phyloP scores from a whole-genome alignment of 2,797 vertebrate genomes.

The Telmatherina bonti region DNA sequence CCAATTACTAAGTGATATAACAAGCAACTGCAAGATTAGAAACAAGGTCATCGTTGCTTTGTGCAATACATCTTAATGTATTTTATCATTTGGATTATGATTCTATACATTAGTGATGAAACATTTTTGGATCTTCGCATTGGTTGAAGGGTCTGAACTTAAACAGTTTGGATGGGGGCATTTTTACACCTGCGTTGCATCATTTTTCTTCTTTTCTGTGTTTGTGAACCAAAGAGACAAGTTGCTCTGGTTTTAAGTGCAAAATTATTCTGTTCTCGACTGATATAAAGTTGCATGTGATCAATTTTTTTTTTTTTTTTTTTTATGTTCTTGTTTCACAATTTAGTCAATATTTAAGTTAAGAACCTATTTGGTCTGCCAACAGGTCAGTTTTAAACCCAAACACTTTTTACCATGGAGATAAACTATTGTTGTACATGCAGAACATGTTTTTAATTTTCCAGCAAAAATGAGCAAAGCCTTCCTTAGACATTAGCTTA shows the following conservation, averaged over 20 bases:
- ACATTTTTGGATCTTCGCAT: neutral
- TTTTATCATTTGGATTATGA: neutral
- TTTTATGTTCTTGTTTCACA: neutral
- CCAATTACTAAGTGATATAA: slow-evolving; percentile 2
- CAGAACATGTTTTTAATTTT: neutral
- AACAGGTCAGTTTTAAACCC: neutral
- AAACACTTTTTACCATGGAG: neutral
- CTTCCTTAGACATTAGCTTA: neutral
- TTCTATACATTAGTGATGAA: neutral
- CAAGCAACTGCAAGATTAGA: neutral
- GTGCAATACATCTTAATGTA: neutral
- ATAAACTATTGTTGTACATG: neutral
- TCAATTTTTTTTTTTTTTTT: neutral
- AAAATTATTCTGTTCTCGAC: neutral
- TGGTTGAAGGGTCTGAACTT: neutral
- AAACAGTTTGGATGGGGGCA: neutral
- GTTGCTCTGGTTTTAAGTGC: neutral
- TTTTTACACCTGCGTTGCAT: neutral
- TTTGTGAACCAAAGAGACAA: neutral
- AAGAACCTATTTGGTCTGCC: neutral
- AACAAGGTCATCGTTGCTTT: neutral
- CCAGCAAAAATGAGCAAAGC: neutral
- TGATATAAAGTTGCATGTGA: neutral
- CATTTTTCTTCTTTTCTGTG: neutral
- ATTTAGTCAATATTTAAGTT: neutral